Base-by-base conservation (phyloP, 2,113 vertebrate species). In the Rissa tridactyla region DNA sequence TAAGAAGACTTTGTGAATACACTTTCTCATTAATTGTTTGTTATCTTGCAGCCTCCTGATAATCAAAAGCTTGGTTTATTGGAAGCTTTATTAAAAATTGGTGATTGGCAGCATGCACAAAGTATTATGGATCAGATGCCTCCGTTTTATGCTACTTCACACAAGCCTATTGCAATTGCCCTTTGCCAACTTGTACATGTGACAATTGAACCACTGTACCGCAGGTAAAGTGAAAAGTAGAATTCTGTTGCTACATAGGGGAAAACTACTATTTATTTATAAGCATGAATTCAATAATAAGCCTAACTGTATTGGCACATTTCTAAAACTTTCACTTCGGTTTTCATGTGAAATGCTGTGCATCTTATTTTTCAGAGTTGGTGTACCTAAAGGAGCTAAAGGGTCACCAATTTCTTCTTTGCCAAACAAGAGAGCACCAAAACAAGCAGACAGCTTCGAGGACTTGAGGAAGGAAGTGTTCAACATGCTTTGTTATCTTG, bases 111-210 rank as follows among this genome's bases (percentile, higher is more conserved):
- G 69, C 99, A 99, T 22, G 99, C 99, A 29, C 99, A 99, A 90
- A 99, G 98, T 88, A 99, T 99, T 95, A 99, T 99, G 99, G 99
- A 99, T 97, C 99, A 99, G 98, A 99, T 99, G 99, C 99, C 99
- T 93, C 98, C 99, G 0, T 99, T 99, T 92, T 99, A 99, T 84
- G 99, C 99, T 64, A 98, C 99, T 89, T 99, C 99, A 60, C 99
- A 99, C 97, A 99, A 99, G 97, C 97, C 99, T 79, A 99, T 99
- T 42, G 99, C 99, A 2, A 65, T 99, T 92, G 99, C 99, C 20
- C 99, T 99, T 83, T 99, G 99, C 97, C 99, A 98, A 96, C 99
- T 99, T 27, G 98, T 99, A 57, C 99, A 99, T n/a, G 98, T 99
- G 97, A 99, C 98, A 27, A 97, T 99, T 89, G 99, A 99, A 92